Base-by-base conservation (phyloP, 2,888 invertebrate genomes). In the Trichopria drosophilae region DNA sequence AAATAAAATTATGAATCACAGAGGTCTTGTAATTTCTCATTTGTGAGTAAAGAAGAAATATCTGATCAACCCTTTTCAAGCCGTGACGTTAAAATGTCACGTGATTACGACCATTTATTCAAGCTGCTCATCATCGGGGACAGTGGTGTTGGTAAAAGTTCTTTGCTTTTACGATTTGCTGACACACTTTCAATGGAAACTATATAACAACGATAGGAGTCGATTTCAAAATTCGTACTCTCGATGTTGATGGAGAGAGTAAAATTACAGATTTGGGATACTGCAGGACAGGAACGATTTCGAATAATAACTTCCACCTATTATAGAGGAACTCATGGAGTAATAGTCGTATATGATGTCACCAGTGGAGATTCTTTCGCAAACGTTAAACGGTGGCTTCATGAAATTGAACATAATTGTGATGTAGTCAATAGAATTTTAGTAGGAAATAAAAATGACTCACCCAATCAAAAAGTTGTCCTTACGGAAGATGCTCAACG, bases 201-300 rank as follows among this genome's bases (percentile, higher is more conserved):
- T 93, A 93, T 76, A 99, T 99, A 74, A 99, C 98, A 52, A 99
- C 99, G 37, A 99, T 99, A 76, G 99, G 99, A 57, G 99, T 99
- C 44, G 99, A 99, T 82, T 99, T 99, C 79, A 99, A 99, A 84
- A 99, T 99, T 76, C 85, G 97, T 73, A 99, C 98, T 58, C 87
- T 99, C 66, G 88, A 87, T 73, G 84, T 94, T 67, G 90, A 93
- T 69, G 93, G 93, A 51, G 87, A 84, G 89, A 72, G 93, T 94
- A 40, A 95, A 95, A 78, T 80, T 95, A 61, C 94, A 95, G 79
- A 98, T 99, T 73, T 98, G 98, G 97, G 96, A 96, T 78, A 96
- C 96, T 24, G 95, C 96, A 51, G 96, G 96, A 1, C 96, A 97
- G 78, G 96, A 97, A 78, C 81, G 96, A 69, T 97, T 97, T 79